A percentile compares a stretch with the other conserved stretches of the same genome.
These are phyloP conservation scores for Odontomyia ornata DNA, from an alignment of 2,888 invertebrate species.

Conservation along the genomic window DNA sequence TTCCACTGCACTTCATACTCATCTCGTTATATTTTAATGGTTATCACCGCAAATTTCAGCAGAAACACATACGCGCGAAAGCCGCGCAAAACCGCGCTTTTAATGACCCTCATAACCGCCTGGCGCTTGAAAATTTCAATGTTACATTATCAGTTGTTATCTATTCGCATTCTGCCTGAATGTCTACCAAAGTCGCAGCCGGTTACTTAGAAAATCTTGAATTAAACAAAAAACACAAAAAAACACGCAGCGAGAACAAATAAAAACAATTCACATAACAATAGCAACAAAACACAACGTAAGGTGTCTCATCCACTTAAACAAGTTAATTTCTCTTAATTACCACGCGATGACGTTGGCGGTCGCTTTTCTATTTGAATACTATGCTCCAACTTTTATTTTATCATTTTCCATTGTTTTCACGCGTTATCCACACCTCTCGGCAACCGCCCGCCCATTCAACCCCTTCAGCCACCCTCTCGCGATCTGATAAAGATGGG, in stretches of 20 bases:
- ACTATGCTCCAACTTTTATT: background rate
- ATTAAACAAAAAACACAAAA: too few species aligned
- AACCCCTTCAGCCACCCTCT: background rate
- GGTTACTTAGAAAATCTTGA: background rate
- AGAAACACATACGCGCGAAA: background rate
- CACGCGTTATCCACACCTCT: background rate
- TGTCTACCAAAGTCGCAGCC: conserved; percentile 24
- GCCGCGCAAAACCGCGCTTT: background rate
- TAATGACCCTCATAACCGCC: conserved; percentile 18
- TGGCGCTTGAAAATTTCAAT: conserved; percentile 36
- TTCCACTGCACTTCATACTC: background rate
- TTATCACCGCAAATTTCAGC: too few species aligned
- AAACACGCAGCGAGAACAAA: too few species aligned
- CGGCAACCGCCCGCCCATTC: too few species aligned
- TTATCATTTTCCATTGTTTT: conserved; percentile 22
- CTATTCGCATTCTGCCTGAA: conserved; percentile 17
- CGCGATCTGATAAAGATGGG: conserved; percentile 24
- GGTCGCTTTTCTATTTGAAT: conserved; percentile 17
- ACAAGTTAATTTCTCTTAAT: conserved; percentile 17
- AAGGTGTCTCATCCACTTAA: background rate
- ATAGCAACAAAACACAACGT: too few species aligned
- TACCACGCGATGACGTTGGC: background rate
- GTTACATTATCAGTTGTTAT: conserved; percentile 23
- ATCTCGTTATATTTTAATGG: background rate
- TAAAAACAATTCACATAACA: too few species aligned